These are phyloP conservation scores for Tor tambroides DNA, from an alignment of 2,113 vertebrate species.

Conservation along the genomic window DNA sequence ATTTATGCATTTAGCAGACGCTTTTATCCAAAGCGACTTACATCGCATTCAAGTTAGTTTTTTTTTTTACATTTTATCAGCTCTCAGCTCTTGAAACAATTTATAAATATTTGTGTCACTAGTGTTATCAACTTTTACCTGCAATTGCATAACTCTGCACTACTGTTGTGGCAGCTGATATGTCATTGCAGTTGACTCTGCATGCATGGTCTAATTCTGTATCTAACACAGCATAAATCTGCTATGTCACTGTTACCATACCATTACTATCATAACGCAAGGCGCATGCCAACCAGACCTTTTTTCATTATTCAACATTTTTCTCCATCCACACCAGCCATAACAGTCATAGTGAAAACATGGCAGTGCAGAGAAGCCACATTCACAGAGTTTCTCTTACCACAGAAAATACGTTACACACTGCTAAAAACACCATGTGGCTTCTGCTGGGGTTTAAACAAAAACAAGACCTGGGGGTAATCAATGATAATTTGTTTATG, in stretches of 20 bases:
- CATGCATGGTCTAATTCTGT: slow-evolving; percentile 14
- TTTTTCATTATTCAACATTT: slow-evolving; percentile 24
- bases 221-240: slow-evolving; percentile 52
- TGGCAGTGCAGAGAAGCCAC: slow-evolving; percentile 45
- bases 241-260: slow-evolving; percentile 58
- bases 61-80: too few species aligned
- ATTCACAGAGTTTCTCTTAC: slow-evolving; percentile 46
- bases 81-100: too few species aligned
- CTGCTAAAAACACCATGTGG: slow-evolving; percentile 33
- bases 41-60: too few species aligned
- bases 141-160: background rate
- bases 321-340: background rate
- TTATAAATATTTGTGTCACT: background rate
- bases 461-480: background rate
- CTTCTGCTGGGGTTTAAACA: slow-evolving; percentile 3
- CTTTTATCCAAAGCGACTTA: too few species aligned
- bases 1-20: too few species aligned
- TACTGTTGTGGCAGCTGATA: background rate
- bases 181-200: background rate
- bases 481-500: background rate
- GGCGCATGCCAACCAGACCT: slow-evolving; percentile 8
- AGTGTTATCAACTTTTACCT: background rate
- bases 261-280: background rate
- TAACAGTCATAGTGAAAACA: slow-evolving; percentile 59
- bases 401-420: slow-evolving; percentile 61